Conservation (phyloP, 2,888 invertebrate species). For the Euplagia quadripunctaria region DNA sequence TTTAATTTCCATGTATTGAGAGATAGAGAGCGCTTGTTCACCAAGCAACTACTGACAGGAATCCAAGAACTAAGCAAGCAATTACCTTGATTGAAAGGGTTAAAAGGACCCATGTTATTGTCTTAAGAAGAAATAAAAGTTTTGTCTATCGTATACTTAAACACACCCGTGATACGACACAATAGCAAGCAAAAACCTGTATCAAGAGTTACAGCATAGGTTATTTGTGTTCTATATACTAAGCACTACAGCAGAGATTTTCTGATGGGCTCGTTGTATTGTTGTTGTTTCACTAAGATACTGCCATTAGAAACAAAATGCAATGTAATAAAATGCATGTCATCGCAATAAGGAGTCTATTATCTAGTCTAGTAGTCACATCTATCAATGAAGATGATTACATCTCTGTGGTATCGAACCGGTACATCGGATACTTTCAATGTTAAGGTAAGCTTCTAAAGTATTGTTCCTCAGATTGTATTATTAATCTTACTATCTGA, state of each 20-base stretch:
- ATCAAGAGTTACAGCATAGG: not conserved
- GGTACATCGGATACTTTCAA: slow-evolving; percentile 49
- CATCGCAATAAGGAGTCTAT: slow-evolving; percentile 23
- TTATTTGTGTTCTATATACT: not conserved
- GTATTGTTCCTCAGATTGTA: slow-evolving; percentile 35
- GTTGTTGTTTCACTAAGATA: not conserved
- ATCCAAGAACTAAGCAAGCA: not conserved
- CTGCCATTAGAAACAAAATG: slow-evolving; percentile 12
- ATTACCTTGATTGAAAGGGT: not conserved
- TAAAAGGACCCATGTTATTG: not conserved
- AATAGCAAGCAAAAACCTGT: too few species aligned
- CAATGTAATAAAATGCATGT: slow-evolving; percentile 15
- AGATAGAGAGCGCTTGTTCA: not conserved
- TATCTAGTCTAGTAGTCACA: slow-evolving; percentile 25
- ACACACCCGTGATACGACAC: not conserved
- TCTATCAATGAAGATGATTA: slow-evolving; percentile 30
- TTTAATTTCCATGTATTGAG: too few species aligned
- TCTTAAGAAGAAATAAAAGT: not conserved
- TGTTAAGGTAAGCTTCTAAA: slow-evolving; percentile 42
- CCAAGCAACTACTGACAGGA: not conserved
- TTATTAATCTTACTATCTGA: slow-evolving; percentile 36
- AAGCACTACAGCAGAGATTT: not conserved
- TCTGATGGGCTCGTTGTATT: not conserved
- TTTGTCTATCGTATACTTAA: not conserved
- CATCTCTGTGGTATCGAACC: slow-evolving; percentile 41